Conservation (phyloP, 2,113 vertebrate genomes). For the Syrrhaptes paradoxus region DNA sequence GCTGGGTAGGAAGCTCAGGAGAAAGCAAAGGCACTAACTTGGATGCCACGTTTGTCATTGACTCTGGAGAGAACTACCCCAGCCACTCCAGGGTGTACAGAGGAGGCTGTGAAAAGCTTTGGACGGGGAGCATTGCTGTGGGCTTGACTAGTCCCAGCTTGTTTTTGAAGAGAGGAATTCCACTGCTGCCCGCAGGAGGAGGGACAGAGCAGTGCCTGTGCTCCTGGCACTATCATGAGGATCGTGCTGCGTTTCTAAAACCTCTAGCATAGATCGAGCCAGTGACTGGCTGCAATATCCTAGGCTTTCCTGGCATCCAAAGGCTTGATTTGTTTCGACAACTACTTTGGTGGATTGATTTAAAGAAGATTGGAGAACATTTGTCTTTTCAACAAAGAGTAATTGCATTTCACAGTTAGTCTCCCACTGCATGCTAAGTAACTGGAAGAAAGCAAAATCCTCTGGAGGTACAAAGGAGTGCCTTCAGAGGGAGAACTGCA, state of each 20-base stretch:
- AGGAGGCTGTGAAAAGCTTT: not conserved
- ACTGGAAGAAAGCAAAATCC: not conserved
- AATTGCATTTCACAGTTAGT: not conserved
- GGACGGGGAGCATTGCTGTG: not conserved
- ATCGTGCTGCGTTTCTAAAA: not conserved
- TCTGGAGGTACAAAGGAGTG: not conserved
- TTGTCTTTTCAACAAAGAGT: not conserved
- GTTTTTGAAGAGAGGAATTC: not conserved
- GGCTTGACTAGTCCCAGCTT: not conserved
- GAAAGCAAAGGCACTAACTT: not conserved
- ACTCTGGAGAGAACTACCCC: not conserved
- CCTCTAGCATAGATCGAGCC: not conserved
- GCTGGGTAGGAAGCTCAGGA: not conserved
- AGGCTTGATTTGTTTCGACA: not conserved
- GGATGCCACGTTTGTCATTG: fast-evolving
- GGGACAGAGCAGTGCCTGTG: not conserved
- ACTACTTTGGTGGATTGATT: not conserved
- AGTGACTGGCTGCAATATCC: not conserved
- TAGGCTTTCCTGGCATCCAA: not conserved
- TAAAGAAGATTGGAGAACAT: not conserved
- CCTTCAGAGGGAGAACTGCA: not conserved
- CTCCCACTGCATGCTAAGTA: not conserved
- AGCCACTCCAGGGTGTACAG: not conserved
- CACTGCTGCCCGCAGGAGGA: fast-evolving
- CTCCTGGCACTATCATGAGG: not conserved